A percentile compares a stretch with the other conserved stretches of the same genome.
phyloP scores from a whole-genome alignment of 2,113 vertebrate species.

The Sturnus vulgaris region DNA sequence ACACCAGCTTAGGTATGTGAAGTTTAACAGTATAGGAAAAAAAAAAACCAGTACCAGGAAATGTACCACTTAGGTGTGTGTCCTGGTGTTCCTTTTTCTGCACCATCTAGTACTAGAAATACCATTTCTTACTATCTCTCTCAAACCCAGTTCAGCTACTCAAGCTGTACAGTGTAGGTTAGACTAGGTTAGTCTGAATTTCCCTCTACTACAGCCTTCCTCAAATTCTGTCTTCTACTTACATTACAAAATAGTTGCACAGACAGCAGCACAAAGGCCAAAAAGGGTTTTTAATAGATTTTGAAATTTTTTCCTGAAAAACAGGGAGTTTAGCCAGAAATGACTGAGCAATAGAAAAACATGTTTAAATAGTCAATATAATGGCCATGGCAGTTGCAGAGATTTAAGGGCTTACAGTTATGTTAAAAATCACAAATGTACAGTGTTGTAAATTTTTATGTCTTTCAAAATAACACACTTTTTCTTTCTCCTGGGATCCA shows the following conservation, averaged over 20 bases:
- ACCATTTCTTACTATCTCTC: background rate
- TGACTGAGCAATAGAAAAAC: background rate
- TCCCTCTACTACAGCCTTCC: background rate
- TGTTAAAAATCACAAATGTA: background rate
- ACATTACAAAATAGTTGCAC: background rate
- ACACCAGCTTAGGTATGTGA: background rate
- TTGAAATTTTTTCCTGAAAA: background rate
- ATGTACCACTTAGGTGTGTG: rapidly evolving
- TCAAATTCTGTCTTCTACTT: background rate
- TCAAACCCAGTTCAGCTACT: background rate
- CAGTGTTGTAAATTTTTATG: background rate
- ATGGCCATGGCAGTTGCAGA: background rate
- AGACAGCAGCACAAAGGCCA: background rate
- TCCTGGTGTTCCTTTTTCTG: background rate
- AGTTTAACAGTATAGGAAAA: background rate
- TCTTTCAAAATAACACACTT: background rate
- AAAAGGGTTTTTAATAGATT: background rate
- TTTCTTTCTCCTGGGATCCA: background rate
- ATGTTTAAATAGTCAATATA: background rate
- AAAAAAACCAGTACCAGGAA: background rate
- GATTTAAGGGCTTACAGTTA: background rate
- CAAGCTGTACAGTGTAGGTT: background rate
- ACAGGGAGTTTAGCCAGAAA: background rate
- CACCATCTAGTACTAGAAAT: background rate
- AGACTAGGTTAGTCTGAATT: background rate